Conservation (phyloP, 2,113 vertebrate genomes). For the Riparia riparia region DNA sequence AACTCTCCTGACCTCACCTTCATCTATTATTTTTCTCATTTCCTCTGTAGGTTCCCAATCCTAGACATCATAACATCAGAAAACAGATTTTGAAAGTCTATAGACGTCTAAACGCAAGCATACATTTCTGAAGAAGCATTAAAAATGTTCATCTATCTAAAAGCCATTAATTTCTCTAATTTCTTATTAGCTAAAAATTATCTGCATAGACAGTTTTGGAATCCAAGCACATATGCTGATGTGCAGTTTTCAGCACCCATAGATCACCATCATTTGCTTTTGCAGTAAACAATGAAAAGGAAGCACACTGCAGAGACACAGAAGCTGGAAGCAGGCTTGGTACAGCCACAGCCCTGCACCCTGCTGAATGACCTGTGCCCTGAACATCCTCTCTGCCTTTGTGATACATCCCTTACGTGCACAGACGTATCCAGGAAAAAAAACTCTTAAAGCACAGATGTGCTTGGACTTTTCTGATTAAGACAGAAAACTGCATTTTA, state of each 20-base stretch:
- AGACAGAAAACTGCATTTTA: not conserved
- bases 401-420: not conserved
- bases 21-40: not conserved
- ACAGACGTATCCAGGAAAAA: not conserved
- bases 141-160: not conserved
- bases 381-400: not conserved
- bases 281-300: not conserved
- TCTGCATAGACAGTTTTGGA: not conserved
- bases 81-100: not conserved
- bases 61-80: not conserved
- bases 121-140: not conserved
- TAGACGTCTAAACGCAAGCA: not conserved
- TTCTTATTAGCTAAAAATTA: not conserved
- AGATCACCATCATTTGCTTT: not conserved
- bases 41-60: not conserved
- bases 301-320: not conserved
- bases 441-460: not conserved
- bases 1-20: not conserved
- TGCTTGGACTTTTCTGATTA: not conserved
- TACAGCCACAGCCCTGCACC: not conserved
- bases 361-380: not conserved
- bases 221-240: not conserved
- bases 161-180: not conserved
- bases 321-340: not conserved
- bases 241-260: not conserved